A percentile compares a stretch with the other conserved stretches of the same genome.
Conservation (phyloP, 2,113 vertebrate genomes). For the Microcebus jonahi region DNA sequence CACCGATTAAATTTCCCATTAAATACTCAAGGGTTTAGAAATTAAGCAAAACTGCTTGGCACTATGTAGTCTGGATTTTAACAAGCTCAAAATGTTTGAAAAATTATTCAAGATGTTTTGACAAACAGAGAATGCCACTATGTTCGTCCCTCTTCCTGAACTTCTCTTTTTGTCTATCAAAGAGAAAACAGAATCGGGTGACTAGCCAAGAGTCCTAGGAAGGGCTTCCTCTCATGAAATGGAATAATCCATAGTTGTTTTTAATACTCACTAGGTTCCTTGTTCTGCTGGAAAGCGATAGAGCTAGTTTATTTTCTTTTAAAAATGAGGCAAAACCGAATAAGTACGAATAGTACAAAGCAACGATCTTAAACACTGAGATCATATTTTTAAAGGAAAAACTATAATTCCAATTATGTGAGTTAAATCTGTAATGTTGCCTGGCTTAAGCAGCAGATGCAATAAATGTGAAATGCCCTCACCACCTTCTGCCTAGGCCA, state of each 20-base stretch:
- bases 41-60: conserved; percentile 79
- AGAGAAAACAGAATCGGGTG: neutral
- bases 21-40: conserved; percentile 80
- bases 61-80: conserved; percentile 70
- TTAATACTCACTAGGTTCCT: neutral
- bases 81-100: conserved; percentile 73
- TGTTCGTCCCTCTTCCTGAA: neutral
- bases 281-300: neutral
- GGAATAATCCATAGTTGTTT: neutral
- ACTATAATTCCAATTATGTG: neutral
- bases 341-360: neutral
- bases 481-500: rapidly evolving
- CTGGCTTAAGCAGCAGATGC: neutral
- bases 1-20: conserved; percentile 79
- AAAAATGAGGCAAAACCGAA: neutral
- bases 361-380: neutral
- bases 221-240: neutral
- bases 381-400: conserved; percentile 21
- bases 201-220: neutral
- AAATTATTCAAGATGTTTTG: conserved; percentile 78
- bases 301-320: neutral
- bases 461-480: neutral
- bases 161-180: neutral
- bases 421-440: neutral
- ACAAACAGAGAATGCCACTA: conserved; percentile 63